Evolutionary conservation across 2,888 invertebrate species (phyloP), one percentile per base, ranked within the genome.

Genomic region (Cerceris ruficornis): DNA sequence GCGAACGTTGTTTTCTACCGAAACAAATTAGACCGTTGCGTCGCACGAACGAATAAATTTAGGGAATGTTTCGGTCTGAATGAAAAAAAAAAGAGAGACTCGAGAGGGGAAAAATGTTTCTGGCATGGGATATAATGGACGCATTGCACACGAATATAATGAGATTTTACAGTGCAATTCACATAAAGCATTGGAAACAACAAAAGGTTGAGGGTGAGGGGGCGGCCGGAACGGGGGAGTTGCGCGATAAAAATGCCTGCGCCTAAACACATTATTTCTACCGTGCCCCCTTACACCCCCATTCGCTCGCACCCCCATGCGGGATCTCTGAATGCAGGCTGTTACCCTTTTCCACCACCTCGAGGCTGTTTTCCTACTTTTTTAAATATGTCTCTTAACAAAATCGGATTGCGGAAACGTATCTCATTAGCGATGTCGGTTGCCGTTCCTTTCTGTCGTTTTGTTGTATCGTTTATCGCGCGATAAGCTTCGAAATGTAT

Each of bases 151-250:
- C 85, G 88, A 87, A 88, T 90, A 88, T 91, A 91, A 91, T 91
- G 91, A 91, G 91, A 92, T 91, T 91, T 92, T 88, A 90, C 91
- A 88, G 87, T 90, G 90, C 90, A 88, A 88, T 90, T 90, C 91
- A 89, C 89, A 89, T 89, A 89, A 90, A 91, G 90, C 91, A 90
- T 91, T 87, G 91, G 88, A 88, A 90, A 90, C 88, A 88, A 87
- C 88, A 87, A 86, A 87, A 87, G 86, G 78, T 80, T 69, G 67
- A 68, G 65, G 68, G 6, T 68, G 70, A 59, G 62, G 28, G 71
- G 41, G 14, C 43, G 66, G 61, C 17, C 14, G 54, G 42, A 69
- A n/a, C 8, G 70, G 17, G 82, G 67, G 75, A 75, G 71, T 13
- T 64, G 74, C 75, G 80, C 86, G 88, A 90, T 89, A 89, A 90